Evolutionary conservation across 2,797 vertebrate genomes (phyloP).

Genomic region (Aphelocoma californica): DNA sequence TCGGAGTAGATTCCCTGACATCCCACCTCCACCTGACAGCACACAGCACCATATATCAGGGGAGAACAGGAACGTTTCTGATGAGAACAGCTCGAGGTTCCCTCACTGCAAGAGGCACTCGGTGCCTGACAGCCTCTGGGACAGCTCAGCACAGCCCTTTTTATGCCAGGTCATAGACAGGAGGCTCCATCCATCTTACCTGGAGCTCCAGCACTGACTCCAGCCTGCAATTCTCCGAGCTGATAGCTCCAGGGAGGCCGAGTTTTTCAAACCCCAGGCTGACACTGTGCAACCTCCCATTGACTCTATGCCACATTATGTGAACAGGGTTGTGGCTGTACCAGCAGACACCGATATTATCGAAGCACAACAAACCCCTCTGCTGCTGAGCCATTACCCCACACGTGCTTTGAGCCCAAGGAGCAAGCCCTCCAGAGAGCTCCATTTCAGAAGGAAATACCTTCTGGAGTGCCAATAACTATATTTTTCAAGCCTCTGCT

Average conservation of each 20-base stretch:
- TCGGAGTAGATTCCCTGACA: background rate
- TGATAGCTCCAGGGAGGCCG: background rate
- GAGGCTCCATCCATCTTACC: background rate
- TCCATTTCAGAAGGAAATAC: background rate
- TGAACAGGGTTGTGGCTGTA: background rate
- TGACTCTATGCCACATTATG: background rate
- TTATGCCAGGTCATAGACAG: background rate
- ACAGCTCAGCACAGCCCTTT: background rate
- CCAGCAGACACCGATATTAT: background rate
- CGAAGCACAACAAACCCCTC: background rate
- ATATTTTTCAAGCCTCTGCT: background rate
- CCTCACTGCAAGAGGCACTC: fast-evolving
- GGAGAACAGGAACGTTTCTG: background rate
- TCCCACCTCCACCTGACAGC: background rate
- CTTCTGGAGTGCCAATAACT: background rate
- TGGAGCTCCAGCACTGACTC: background rate
- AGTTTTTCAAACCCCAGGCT: background rate
- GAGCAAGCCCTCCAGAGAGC: background rate
- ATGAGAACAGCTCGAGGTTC: background rate
- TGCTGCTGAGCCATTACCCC: background rate
- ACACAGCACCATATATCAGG: fast-evolving
- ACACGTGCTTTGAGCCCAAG: fast-evolving
- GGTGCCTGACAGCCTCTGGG: background rate
- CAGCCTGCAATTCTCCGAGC: background rate
- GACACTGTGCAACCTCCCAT: background rate